These are phyloP conservation scores for Avahi laniger DNA, from an alignment of 2,797 vertebrate genomes.

Conservation along the genomic window DNA sequence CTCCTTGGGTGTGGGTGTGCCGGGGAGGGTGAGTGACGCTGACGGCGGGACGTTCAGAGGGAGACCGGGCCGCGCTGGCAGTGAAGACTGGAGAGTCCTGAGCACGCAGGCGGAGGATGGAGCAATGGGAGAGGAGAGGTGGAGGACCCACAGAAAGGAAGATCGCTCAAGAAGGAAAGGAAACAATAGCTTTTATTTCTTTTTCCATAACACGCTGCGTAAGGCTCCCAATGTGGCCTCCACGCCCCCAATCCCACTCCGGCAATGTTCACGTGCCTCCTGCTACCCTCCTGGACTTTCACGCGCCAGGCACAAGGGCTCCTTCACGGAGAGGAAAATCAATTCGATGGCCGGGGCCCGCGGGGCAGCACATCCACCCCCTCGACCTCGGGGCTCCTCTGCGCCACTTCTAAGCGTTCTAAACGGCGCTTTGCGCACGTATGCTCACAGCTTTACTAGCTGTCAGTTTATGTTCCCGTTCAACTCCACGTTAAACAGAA, in stretches of 20 bases:
- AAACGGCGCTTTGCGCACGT: not conserved
- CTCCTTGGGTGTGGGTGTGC: not conserved
- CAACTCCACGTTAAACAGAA: not conserved
- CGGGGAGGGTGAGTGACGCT: fast-evolving
- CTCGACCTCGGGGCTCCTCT: not conserved
- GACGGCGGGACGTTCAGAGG: fast-evolving
- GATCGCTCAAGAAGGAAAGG: not conserved
- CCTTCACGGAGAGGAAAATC: not conserved
- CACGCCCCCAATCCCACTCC: not conserved
- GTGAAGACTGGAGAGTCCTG: not conserved
- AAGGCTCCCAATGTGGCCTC: not conserved
- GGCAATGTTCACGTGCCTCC: not conserved
- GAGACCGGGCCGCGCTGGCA: not conserved
- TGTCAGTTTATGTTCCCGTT: not conserved
- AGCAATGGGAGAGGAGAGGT: not conserved
- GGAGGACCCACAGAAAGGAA: not conserved
- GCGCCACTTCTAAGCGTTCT: not conserved
- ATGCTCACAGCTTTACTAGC: not conserved
- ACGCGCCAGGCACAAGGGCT: not conserved
- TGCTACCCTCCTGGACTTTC: not conserved
- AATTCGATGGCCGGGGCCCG: not conserved
- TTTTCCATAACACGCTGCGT: fast-evolving
- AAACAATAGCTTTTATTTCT: not conserved
- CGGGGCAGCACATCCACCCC: not conserved
- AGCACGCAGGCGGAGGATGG: too few relatives aligned